Conservation (phyloP, 64 coral and sea anemone genomes). For the Orbicella faveolata region DNA sequence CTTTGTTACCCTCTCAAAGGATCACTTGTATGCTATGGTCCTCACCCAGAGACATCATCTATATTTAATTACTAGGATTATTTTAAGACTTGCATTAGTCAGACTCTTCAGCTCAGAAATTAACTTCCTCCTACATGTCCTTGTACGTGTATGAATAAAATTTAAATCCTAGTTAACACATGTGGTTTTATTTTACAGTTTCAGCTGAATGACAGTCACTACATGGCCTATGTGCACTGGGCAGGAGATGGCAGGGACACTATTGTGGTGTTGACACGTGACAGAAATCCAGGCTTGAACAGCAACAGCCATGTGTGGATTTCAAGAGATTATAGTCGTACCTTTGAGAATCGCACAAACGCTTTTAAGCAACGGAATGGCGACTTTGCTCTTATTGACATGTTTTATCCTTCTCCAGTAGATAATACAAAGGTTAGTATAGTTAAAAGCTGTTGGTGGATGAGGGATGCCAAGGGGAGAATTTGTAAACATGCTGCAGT, state of each 20-base stretch:
- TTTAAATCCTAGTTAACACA: too few relatives aligned
- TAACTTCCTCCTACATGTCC: too few relatives aligned
- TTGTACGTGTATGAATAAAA: too few relatives aligned
- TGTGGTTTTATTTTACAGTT: conserved; percentile 42
- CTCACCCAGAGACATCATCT: too few relatives aligned
- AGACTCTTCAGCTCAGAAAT: too few relatives aligned
- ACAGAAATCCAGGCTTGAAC: neutral
- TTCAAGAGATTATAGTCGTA: conserved; percentile 69
- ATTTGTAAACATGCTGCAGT: too few relatives aligned
- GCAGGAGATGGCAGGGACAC: conserved; percentile 81
- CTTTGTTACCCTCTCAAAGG: too few relatives aligned
- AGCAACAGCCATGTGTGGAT: conserved; percentile 94
- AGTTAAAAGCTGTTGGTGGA: neutral
- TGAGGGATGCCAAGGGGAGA: too few relatives aligned
- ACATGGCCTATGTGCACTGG: conserved; percentile 88
- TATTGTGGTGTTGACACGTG: conserved; percentile 74
- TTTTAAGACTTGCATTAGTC: too few relatives aligned
- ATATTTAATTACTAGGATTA: too few relatives aligned
- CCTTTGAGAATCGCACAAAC: conserved; percentile 51
- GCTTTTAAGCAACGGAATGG: conserved; percentile 48
- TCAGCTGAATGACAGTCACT: conserved; percentile 79
- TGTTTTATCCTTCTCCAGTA: conserved; percentile 83
- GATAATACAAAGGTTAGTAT: conserved; percentile 66
- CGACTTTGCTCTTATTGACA: conserved; percentile 35
- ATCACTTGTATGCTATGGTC: too few relatives aligned